Base-by-base conservation (phyloP, 2,888 invertebrate species). In the Phortica okadai region DNA sequence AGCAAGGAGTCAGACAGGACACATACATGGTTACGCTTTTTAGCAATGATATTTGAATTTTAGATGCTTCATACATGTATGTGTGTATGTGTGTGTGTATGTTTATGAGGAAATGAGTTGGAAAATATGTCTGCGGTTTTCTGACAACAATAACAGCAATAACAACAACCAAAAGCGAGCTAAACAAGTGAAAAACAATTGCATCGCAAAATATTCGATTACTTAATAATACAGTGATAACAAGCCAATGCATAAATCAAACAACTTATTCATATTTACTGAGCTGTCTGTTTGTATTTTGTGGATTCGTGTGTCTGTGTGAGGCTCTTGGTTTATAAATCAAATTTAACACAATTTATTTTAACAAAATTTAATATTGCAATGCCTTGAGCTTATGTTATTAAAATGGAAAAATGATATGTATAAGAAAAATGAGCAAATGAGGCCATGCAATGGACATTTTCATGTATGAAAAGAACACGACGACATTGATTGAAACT, bases 101-200 rank as follows among this genome's bases (percentile, higher is more conserved):
- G 41, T 64, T 8, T 14, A 64, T 6, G 58, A 82, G 80, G 82
- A 87, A 90, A 87, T 89, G 90, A 88, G 81, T 85, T 85, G 90
- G 89, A 90, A 89, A 90, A 89, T 89, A 85, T 88, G 90, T 82
- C 81, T 81, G 84, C 74, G 83, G 82, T 74, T 80, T 77, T 21
- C 66, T 76, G 25, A 33, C 64, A 64, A 41, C 72, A 72, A 6
- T 7, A 25, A 14, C 25, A 8, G 16, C 58, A 59, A 4, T 11
- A 33, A 42, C 56, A n/a, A 42, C 41, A 62, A 62, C 75, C 64
- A 74, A 33, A 75, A 67, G 59, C n/a, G 67, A 45, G 54, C 42
- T 42, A 54, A 33, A 41, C 33, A 33, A 33, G 33, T 33, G 50
- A 41, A 16, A 16, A 59, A 73, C 73, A 54, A 56, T 56, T 41